Conservation (phyloP, 2,888 invertebrate genomes). For the Hyposoter dolosus region DNA sequence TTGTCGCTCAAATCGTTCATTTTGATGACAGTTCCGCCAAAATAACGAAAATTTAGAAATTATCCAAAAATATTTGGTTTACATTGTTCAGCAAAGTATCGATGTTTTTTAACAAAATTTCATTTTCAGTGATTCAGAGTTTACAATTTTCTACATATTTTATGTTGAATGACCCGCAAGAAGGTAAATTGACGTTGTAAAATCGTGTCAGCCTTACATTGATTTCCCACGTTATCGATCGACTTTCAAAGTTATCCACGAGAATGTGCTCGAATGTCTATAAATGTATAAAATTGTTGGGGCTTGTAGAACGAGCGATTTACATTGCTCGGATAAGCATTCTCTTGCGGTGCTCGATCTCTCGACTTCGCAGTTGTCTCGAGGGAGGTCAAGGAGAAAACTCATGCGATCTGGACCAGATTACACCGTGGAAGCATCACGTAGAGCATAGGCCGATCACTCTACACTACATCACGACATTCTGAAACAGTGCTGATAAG, state of each 20-base stretch:
- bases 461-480: not conserved
- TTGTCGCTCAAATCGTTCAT: too few relatives aligned
- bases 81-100: too few relatives aligned
- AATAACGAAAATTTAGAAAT: too few relatives aligned
- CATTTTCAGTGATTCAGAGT: too few relatives aligned
- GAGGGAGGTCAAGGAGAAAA: conserved; percentile 59
- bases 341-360: conserved; percentile 20
- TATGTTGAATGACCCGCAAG: not conserved
- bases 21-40: too few relatives aligned
- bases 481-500: conserved; percentile 8
- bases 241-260: conserved; percentile 43
- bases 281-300: conserved; percentile 10
- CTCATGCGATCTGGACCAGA: conserved; percentile 44
- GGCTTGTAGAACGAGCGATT: conserved; percentile 47
- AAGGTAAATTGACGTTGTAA: conserved; percentile 55
- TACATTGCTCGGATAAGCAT: conserved; percentile 35
- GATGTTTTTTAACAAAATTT: too few relatives aligned
- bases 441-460: conserved; percentile 7
- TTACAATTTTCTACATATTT: not conserved
- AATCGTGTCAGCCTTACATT: conserved; percentile 48
- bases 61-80: too few relatives aligned
- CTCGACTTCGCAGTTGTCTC: conserved; percentile 16
- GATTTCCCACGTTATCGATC: conserved; percentile 68
- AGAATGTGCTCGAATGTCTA: not conserved
- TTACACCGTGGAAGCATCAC: conserved; percentile 26